A percentile compares a stretch with the other conserved stretches of the same genome.
phyloP scores from a whole-genome alignment of 2,113 vertebrate genomes.

The Otocyon megalotis region DNA sequence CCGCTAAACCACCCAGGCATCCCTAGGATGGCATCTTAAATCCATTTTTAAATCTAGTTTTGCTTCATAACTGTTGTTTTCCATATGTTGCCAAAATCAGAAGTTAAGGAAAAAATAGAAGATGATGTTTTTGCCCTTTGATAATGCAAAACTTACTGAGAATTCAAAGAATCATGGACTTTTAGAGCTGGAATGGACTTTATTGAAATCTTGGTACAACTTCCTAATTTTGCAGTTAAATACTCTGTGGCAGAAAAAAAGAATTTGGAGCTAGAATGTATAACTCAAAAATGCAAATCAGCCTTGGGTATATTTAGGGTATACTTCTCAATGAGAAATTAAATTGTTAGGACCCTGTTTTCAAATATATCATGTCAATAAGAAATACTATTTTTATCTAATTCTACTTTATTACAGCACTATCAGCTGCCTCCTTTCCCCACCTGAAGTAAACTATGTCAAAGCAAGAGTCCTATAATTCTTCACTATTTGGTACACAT shows the following conservation, averaged over 20 bases:
- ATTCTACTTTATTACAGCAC: constrained; percentile 36
- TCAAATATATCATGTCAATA: constrained; percentile 30
- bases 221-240: constrained; percentile 60
- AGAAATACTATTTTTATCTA: constrained; percentile 25
- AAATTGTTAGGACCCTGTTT: not conserved
- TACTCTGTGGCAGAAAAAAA: constrained; percentile 19
- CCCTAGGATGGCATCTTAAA: not conserved
- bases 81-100: constrained; percentile 36
- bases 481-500: constrained; percentile 13
- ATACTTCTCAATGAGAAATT: constrained; percentile 1
- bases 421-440: constrained; percentile 7
- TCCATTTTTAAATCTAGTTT: constrained; percentile 1
- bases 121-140: constrained; percentile 25
- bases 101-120: not conserved
- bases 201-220: not conserved
- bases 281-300: constrained; percentile 6
- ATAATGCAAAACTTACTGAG: constrained; percentile 11
- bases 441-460: constrained; percentile 21
- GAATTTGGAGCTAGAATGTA: constrained; percentile 55
- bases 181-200: constrained; percentile 19
- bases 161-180: constrained; percentile 52
- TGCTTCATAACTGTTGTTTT: constrained; percentile 62
- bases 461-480: constrained; percentile 60
- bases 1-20: too few relatives aligned
- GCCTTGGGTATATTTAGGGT: not conserved